These are phyloP conservation scores for Enteromius fasciolatus DNA, from an alignment of 2,797 vertebrate species.

Conservation along the genomic window DNA sequence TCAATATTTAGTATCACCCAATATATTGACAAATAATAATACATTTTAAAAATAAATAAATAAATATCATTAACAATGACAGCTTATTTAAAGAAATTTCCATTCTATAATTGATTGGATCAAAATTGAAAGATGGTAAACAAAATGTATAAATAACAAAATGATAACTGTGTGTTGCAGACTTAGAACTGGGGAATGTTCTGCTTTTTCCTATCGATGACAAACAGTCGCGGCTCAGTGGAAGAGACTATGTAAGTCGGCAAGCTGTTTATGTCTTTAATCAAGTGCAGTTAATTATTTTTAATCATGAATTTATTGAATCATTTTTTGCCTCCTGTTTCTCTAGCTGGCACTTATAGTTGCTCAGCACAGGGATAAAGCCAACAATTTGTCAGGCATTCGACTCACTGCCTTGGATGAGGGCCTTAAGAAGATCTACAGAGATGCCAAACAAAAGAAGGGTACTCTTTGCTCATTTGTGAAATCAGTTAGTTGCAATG, in stretches of 20 bases:
- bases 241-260: constrained; percentile 83
- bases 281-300: background rate
- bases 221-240: constrained; percentile 83
- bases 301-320: background rate
- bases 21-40: background rate
- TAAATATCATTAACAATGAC: too few relatives aligned
- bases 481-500: background rate
- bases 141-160: background rate
- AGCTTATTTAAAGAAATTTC: too few relatives aligned
- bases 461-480: constrained; percentile 70
- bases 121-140: background rate
- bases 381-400: constrained; percentile 88
- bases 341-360: constrained; percentile 88
- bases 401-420: constrained; percentile 85
- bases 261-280: constrained; percentile 7
- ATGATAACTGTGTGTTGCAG: constrained; percentile 69
- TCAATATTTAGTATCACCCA: background rate
- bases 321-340: constrained; percentile 47
- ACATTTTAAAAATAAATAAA: too few relatives aligned
- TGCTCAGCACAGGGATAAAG: constrained; percentile 85
- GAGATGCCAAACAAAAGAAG: constrained; percentile 81
- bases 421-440: constrained; percentile 86
- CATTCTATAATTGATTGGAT: background rate
- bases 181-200: constrained; percentile 86
- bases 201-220: constrained; percentile 90